phyloP scores from a whole-genome alignment of 2,888 invertebrate genomes.

The Lasius platythorax region DNA sequence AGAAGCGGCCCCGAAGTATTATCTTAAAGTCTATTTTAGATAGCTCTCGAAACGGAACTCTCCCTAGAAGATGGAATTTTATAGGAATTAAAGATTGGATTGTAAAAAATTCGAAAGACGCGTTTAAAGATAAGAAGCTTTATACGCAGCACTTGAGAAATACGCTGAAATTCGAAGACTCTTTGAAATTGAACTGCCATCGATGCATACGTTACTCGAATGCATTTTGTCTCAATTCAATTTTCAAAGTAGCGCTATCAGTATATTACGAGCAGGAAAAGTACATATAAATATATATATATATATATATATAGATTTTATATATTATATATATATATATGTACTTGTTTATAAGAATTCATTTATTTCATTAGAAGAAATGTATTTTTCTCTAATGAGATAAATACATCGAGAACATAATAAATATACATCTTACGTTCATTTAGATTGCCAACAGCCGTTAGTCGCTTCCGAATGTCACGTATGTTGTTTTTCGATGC shows the following conservation, averaged over 20 bases:
- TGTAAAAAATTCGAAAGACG: conserved; percentile 31
- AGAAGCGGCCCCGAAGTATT: conserved; percentile 11
- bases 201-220: neutral
- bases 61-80: conserved; percentile 30
- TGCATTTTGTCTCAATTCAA: neutral
- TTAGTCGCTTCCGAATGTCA: conserved; percentile 27
- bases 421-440: conserved; percentile 11
- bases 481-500: conserved; percentile 60
- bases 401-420: neutral
- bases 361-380: no score
- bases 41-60: neutral
- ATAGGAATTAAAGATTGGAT: conserved; percentile 19
- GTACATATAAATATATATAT: neutral
- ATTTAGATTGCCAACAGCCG: conserved; percentile 39
- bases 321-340: neutral
- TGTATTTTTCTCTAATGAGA: neutral
- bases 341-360: no score
- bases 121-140: conserved; percentile 22
- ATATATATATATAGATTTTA: neutral
- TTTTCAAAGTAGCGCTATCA: neutral
- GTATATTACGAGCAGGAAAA: neutral
- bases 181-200: neutral
- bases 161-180: neutral
- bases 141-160: neutral
- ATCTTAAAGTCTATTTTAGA: conserved; percentile 40